Percentiles rank a stretch among this genome's conserved stretches.
Conservation (phyloP, 2,888 invertebrate genomes). For the Nephrocerus scutellatus region DNA sequence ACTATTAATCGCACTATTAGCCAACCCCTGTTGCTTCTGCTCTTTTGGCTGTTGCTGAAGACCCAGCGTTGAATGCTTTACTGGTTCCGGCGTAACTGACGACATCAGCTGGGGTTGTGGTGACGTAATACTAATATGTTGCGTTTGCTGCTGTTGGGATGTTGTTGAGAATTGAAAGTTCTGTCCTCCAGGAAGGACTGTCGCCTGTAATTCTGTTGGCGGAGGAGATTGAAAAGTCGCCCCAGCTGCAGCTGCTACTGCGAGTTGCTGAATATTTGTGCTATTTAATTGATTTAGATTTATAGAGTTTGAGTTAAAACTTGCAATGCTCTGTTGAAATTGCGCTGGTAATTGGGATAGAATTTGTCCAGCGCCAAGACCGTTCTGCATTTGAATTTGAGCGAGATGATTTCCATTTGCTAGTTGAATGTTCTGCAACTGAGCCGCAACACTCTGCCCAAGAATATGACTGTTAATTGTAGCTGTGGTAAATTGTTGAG, state of each 20-base stretch:
- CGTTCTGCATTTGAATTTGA: constrained; percentile 48
- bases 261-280: constrained; percentile 43
- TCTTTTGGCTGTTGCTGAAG: constrained; percentile 15
- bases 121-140: constrained; percentile 12
- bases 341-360: constrained; percentile 46
- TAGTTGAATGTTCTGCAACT: constrained; percentile 45
- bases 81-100: constrained; percentile 39
- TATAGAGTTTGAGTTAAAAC: constrained; percentile 38
- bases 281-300: constrained; percentile 45
- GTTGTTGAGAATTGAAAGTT: constrained; percentile 28
- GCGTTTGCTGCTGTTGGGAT: no score
- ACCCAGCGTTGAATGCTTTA: constrained; percentile 38
- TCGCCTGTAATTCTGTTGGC: constrained; percentile 29
- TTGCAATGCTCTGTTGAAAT: constrained; percentile 42
- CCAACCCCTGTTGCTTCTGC: constrained; percentile 32
- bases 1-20: constrained; percentile 15
- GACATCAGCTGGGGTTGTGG: constrained; percentile 19
- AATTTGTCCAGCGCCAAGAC: constrained; percentile 37
- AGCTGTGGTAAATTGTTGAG: constrained; percentile 45
- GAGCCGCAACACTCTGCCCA: constrained; percentile 44
- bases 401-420: constrained; percentile 43
- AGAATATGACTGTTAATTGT: constrained; percentile 45
- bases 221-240: constrained; percentile 42
- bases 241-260: constrained; percentile 36
- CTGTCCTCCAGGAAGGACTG: constrained; percentile 26